A percentile compares a stretch with the other conserved stretches of the same genome.
These are phyloP conservation scores for Adela reaumurella DNA, from an alignment of 2,888 invertebrate species.

Conservation along the genomic window DNA sequence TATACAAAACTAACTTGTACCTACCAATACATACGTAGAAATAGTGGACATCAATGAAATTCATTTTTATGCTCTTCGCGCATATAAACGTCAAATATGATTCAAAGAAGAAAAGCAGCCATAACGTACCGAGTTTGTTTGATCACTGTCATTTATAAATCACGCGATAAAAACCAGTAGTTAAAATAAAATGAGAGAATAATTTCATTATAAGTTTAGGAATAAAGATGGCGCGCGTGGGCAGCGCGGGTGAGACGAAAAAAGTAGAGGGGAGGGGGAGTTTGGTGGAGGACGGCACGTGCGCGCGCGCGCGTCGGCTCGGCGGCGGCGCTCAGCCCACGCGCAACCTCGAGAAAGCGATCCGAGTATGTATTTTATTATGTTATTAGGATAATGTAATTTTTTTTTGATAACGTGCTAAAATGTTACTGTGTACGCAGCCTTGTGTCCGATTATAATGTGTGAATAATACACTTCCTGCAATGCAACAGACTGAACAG, in stretches of 20 bases:
- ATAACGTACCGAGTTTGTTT: background rate
- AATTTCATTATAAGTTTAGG: constrained; percentile 39
- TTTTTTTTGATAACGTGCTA: background rate
- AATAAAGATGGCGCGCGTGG: constrained; percentile 18
- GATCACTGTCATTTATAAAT: constrained; percentile 7
- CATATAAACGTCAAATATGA: too few species aligned
- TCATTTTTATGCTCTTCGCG: too few species aligned
- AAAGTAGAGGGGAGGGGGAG: background rate
- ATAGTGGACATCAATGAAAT: too few species aligned
- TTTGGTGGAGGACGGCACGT: background rate
- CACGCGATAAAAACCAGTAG: constrained; percentile 35
- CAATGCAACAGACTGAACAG: too few species aligned
- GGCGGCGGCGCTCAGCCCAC: constrained; percentile 41
- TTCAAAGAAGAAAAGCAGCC: too few species aligned
- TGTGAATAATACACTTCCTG: background rate
- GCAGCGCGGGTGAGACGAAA: constrained; percentile 19
- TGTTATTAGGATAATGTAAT: background rate
- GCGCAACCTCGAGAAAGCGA: constrained; percentile 15
- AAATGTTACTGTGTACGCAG: background rate
- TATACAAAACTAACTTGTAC: too few species aligned
- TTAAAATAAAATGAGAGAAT: constrained; percentile 34
- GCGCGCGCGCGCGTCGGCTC: constrained; percentile 27
- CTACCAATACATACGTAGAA: too few species aligned
- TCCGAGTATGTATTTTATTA: background rate
- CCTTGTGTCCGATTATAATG: too few species aligned